Evolutionary conservation across 2,797 vertebrate genomes (phyloP).

Genomic region (Sternotherus odoratus): DNA sequence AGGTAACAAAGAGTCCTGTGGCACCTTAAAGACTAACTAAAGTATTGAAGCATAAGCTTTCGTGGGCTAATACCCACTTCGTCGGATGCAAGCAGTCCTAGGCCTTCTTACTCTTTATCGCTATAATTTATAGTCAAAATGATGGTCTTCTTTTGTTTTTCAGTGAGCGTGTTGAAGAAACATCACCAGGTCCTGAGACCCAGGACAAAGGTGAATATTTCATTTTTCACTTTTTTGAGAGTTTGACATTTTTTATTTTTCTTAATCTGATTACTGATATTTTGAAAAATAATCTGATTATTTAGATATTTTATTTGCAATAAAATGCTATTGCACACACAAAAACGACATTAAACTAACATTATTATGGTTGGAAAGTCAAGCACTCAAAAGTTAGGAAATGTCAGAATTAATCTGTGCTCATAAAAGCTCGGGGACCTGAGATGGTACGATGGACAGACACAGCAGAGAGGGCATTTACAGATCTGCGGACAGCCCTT

Average conservation of each 20-base stretch:
- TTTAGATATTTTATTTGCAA: background rate
- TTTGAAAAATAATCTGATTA: background rate
- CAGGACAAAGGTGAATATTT: background rate
- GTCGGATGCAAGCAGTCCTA: too few species aligned
- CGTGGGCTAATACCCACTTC: too few species aligned
- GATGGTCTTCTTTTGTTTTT: background rate
- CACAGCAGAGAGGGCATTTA: too few species aligned
- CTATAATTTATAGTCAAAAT: background rate
- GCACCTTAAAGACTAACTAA: too few species aligned
- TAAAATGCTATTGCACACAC: background rate
- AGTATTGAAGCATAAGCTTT: too few species aligned
- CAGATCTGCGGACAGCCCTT: too few species aligned
- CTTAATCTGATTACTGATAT: background rate
- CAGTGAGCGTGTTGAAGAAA: background rate
- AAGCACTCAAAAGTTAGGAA: background rate
- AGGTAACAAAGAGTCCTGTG: too few species aligned
- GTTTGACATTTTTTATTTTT: background rate
- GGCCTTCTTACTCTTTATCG: background rate
- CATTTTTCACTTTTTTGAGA: background rate
- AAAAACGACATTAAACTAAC: background rate
- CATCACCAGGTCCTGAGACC: background rate
- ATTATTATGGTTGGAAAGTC: background rate
- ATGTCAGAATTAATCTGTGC: background rate
- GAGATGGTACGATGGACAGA: too few species aligned
- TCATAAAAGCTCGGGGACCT: too few species aligned